Evolutionary conservation across 2,113 vertebrate species (phyloP), one percentile per base, ranked within the genome.

Genomic region (Dasyprocta punctata): DNA sequence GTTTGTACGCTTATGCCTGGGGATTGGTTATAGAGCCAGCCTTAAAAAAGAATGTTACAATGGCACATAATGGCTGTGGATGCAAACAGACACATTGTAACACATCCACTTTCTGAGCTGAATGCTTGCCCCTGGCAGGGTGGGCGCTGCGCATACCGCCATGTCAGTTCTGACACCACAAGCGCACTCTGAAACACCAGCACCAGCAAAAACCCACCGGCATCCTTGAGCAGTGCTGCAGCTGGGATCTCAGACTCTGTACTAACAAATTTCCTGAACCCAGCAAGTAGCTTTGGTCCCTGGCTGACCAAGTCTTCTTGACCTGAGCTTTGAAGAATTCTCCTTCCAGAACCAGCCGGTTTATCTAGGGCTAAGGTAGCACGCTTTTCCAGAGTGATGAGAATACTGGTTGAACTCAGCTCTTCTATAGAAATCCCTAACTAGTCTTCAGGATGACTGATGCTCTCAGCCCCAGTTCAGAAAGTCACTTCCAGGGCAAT

Each of bases 41-140:
- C 93, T 94, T 81, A 84, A 63, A 86, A 90, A 69, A 89, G 83
- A 73, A 58, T 19, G 71, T 80, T 91, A 96, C 71, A 78, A 75
- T 17, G 19, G 88, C 75, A 77, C 65, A 77, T 52, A 63, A 95
- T 58, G 44, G 73, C 81, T 52, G 38, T 44, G 7, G 0, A 49
- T 95, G 61, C 90, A 73, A 90, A 96, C 1, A 71, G 92, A 93
- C 92, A 93, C 61, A 13, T 16, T 28, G 78, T 61, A 86, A 89
- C 52, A 54, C 26, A 49, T 41, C 78, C 77, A 8, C 54, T 77
- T 90, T 86, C 89, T 30, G 81, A 93, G 94, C 88, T 33, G 73
- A 95, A 78, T 0, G 4, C 24, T 26, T 11, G 60, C 17, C n/a
- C 13, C 67, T 26, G 52, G 49, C 41, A 22, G 0, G 38, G 78